Percentiles rank a stretch among this genome's conserved stretches.
Evolutionary conservation across 2,797 vertebrate species (phyloP).

Genomic region (Pteropus rufus): DNA sequence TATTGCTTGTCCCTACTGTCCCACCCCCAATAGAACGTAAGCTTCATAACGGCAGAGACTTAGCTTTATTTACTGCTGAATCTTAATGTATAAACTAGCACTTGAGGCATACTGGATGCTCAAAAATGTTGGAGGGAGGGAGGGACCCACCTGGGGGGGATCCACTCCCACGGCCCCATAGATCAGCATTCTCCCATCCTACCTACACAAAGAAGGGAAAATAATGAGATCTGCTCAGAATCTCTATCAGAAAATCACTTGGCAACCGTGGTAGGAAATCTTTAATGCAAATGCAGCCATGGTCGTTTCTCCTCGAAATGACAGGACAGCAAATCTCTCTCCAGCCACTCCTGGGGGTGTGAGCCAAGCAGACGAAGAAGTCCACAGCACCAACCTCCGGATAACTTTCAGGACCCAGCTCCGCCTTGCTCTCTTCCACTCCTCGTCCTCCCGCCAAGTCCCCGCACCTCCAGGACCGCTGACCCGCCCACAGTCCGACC

Average conservation of each 20-base stretch:
- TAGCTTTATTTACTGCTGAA: background rate
- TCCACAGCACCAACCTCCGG: background rate
- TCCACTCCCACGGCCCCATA: background rate
- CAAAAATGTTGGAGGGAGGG: background rate
- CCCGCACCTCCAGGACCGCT: fast-evolving
- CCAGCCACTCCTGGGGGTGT: background rate
- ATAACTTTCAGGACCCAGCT: background rate
- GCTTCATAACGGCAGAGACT: background rate
- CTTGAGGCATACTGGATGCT: background rate
- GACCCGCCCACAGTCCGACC: fast-evolving
- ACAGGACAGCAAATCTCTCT: background rate
- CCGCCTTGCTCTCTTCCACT: fast-evolving
- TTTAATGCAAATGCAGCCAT: conserved; percentile 28
- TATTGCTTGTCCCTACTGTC: background rate
- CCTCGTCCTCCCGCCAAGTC: fast-evolving
- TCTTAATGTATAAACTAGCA: background rate
- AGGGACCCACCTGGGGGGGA: background rate
- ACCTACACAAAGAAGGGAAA: background rate
- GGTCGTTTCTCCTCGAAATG: conserved; percentile 51
- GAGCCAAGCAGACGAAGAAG: background rate
- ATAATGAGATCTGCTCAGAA: background rate
- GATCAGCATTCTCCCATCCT: background rate
- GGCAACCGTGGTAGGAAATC: background rate
- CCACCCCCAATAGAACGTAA: too few relatives aligned
- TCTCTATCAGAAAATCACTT: background rate